These are phyloP conservation scores for Oscarella lobularis DNA, from an alignment of 37 sponge, comb jelly and placozoan genomes.

Conservation along the genomic window DNA sequence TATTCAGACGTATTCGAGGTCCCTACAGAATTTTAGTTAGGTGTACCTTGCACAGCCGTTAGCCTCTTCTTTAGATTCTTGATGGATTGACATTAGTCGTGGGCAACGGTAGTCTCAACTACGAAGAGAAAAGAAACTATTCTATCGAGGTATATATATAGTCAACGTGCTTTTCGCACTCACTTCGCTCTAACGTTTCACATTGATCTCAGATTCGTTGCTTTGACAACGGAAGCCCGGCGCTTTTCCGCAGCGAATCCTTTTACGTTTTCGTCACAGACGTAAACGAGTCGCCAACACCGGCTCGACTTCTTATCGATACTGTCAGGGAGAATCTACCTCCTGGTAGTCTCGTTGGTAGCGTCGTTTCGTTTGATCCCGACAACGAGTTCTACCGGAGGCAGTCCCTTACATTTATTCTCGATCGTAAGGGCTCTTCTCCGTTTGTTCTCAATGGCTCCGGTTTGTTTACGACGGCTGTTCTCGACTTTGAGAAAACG, in stretches of 20 bases:
- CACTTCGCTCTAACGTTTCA: background rate
- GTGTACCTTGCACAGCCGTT: background rate
- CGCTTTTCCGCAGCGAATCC: background rate
- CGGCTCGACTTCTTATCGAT: background rate
- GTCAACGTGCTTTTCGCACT: background rate
- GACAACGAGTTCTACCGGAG: slow-evolving; percentile 2
- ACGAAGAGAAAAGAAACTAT: background rate
- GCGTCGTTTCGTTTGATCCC: background rate
- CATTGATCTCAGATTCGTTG: background rate
- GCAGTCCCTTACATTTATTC: background rate
- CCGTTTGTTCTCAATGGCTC: background rate
- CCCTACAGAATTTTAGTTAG: no score
- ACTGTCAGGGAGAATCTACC: background rate
- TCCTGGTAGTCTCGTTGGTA: background rate
- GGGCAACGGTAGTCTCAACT: background rate
- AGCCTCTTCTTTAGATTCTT: background rate
- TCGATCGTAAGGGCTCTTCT: background rate
- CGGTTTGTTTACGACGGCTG: background rate
- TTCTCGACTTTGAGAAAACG: background rate
- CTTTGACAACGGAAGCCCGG: background rate
- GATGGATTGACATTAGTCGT: background rate
- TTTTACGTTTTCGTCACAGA: background rate
- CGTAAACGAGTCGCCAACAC: background rate
- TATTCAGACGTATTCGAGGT: no score
- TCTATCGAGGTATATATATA: background rate